Evolutionary conservation across 2,888 invertebrate species (phyloP).

Genomic region (Epistrophella euchroma): DNA sequence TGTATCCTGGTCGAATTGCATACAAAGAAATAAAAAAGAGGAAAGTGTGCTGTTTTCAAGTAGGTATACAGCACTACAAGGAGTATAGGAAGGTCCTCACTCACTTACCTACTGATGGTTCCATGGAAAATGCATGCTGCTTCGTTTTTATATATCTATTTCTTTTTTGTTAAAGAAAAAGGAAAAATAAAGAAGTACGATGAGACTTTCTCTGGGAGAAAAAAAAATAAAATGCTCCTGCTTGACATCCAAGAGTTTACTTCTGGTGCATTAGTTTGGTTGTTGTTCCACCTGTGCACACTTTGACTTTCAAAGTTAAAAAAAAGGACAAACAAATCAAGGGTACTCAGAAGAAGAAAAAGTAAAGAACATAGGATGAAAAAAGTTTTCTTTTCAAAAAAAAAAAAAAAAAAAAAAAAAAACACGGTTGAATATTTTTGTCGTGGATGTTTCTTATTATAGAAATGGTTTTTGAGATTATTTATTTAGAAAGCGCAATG

Average conservation of each 20-base stretch:
- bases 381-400: neutral
- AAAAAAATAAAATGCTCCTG: slow-evolving; percentile 37
- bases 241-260: slow-evolving; percentile 61
- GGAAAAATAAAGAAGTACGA: neutral
- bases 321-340: slow-evolving; percentile 17
- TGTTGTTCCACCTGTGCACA: slow-evolving; percentile 74
- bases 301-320: slow-evolving; percentile 66
- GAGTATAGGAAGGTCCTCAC: neutral
- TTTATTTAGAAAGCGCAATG: slow-evolving; percentile 53
- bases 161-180: neutral
- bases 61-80: neutral
- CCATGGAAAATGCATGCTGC: neutral
- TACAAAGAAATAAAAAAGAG: neutral
- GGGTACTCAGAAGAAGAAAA: neutral
- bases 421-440: slow-evolving; percentile 25
- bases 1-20: slow-evolving; percentile 58
- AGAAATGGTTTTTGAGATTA: slow-evolving; percentile 52
- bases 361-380: slow-evolving; percentile 14
- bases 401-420: neutral
- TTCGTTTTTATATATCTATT: slow-evolving; percentile 13
- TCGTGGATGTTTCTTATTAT: slow-evolving; percentile 61
- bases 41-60: neutral
- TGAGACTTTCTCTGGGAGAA: slow-evolving; percentile 33
- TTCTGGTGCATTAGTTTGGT: slow-evolving; percentile 69
- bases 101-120: slow-evolving; percentile 6